Evolutionary conservation across 2,113 vertebrate species (phyloP), one percentile per base, ranked within the genome.

Genomic region (Syngnathus floridae): DNA sequence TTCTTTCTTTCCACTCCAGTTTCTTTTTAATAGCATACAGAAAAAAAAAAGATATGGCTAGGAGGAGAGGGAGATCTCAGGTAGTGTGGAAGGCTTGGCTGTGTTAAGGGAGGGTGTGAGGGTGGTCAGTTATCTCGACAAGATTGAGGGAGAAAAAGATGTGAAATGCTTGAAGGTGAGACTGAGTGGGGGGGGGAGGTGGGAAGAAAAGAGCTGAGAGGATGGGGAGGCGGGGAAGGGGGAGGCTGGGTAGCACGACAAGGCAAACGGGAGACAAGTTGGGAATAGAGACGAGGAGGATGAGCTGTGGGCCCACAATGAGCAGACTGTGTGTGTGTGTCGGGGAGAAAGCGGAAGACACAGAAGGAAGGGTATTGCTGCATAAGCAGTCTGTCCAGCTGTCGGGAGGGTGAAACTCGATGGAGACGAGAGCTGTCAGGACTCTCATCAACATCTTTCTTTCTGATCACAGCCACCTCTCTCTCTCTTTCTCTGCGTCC

Each of bases 291-390:
- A 65, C 71, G 63, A 66, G 56, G 75, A 62, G 76, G 67, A 70
- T 17, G 66, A 72, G 67, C 71, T 69, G 75, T 68, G 70, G 65
- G 69, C 62, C 36, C 45, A 60, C 13, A 51, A 55, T 62, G 62
- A 62, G 69, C 49, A 71, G 74, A 64, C 56, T 35, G 61, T 12
- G 59, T 58, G 38, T 58, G 64, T 65, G 64, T 31, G 57, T 2
- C 38, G 11, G 12, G 16, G 49, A 7, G 63, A 14, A 12, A 40
- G 58, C 65, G 35, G 48, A 61, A 22, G 72, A 78, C 82, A 83
- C 75, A 75, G 76, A 87, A 88, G 86, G 86, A 87, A 88, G 86
- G 86, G 83, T 85, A 86, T 88, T 84, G 83, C 84, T 86, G 86
- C 71, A 87, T 88, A 87, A 88, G 85, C 85, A 89, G 83, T 78